phyloP scores from a whole-genome alignment of 1,140 invertebrate species.

The Cheumatopsyche charites region DNA sequence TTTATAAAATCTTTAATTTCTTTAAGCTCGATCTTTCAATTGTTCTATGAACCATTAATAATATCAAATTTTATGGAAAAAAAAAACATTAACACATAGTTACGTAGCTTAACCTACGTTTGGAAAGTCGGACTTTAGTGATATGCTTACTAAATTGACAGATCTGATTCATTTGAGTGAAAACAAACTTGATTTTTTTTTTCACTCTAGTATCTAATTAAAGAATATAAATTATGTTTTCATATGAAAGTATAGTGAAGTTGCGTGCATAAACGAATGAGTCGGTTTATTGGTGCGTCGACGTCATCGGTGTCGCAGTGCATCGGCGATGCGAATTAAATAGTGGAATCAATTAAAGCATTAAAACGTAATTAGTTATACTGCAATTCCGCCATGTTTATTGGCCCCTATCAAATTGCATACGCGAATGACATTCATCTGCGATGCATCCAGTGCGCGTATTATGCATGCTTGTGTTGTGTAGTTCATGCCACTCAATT shows the following conservation, averaged over 20 bases:
- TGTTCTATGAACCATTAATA: no score
- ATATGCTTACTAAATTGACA: no score
- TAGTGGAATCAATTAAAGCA: conserved; percentile 46
- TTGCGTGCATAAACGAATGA: conserved; percentile 17
- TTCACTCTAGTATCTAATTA: no score
- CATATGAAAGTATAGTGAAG: conserved; percentile 3
- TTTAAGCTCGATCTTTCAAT: no score
- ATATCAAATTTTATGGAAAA: no score
- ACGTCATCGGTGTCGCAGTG: conserved; percentile 5
- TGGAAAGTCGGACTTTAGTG: no score
- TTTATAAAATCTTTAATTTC: no score
- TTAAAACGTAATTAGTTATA: conserved; percentile 41
- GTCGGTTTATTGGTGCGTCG: neutral
- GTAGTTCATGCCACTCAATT: neutral
- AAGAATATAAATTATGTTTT: no score
- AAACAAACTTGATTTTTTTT: no score
- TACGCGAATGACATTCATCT: conserved; percentile 33
- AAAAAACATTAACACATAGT: neutral
- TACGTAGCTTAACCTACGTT: no score
- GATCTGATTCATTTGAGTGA: no score
- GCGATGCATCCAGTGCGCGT: neutral
- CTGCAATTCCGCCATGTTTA: conserved; percentile 35
- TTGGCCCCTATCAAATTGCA: conserved; percentile 43
- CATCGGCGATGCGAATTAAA: conserved; percentile 44
- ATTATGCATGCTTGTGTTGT: no score